Evolutionary conservation across 1,140 invertebrate species (phyloP).

Genomic region (Lucilia cuprina): DNA sequence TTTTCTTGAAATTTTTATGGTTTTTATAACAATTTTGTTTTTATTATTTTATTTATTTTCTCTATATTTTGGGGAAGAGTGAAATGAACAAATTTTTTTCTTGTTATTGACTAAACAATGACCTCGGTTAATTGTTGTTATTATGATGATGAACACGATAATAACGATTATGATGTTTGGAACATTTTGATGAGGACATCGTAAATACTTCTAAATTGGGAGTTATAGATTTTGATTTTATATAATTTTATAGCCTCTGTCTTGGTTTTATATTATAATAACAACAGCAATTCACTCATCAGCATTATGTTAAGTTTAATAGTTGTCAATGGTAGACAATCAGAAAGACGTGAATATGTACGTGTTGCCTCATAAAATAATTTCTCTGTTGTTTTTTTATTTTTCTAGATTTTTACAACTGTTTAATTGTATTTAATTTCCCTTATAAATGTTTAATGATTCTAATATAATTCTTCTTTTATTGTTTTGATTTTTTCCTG

Average conservation of each 20-base stretch:
- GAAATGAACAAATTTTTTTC: not conserved
- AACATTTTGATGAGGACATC: not conserved
- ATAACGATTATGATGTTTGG: not conserved
- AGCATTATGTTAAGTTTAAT: not conserved
- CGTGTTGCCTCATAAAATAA: not conserved
- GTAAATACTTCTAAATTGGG: not conserved
- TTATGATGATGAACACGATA: not conserved
- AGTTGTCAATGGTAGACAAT: too few species aligned
- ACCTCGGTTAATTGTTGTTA: not conserved
- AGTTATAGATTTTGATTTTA: not conserved
- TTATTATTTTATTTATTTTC: not conserved
- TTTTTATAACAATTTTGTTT: not conserved
- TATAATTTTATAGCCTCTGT: not conserved
- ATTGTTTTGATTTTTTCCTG: not conserved
- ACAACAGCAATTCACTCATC: not conserved
- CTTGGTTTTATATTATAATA: not conserved
- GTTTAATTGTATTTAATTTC: constrained; percentile 28
- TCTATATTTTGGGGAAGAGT: not conserved
- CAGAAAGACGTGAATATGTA: not conserved
- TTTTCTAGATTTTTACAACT: not conserved
- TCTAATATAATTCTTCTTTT: not conserved
- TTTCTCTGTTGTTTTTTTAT: not conserved
- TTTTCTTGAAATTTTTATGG: constrained; percentile 11
- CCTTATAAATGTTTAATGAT: not conserved
- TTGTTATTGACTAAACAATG: not conserved